These are phyloP conservation scores for Benthosema pterotum DNA, from an alignment of 2,797 vertebrate genomes.

Conservation along the genomic window DNA sequence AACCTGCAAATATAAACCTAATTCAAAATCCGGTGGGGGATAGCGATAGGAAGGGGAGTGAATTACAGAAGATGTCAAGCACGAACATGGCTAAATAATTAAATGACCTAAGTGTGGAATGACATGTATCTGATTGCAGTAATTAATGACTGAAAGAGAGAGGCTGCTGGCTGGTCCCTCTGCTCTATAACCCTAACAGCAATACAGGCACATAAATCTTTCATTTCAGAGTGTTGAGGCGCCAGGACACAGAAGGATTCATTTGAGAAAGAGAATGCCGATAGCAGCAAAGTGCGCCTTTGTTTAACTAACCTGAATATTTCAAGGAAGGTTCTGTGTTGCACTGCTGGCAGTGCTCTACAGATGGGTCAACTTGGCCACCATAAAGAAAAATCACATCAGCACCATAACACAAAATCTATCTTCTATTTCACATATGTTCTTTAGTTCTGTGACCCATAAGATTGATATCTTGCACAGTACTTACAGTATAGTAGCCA, in stretches of 20 bases:
- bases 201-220: slow-evolving; percentile 27
- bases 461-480: too few species aligned
- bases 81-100: slow-evolving; percentile 68
- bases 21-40: slow-evolving; percentile 58
- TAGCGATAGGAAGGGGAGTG: slow-evolving; percentile 39
- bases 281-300: slow-evolving; percentile 40
- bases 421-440: too few species aligned
- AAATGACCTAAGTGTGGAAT: slow-evolving; percentile 64
- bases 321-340: too few species aligned
- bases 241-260: slow-evolving; percentile 10
- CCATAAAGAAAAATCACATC: too few species aligned
- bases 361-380: too few species aligned
- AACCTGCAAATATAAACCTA: slow-evolving; percentile 66
- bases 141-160: slow-evolving; percentile 55
- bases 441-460: too few species aligned
- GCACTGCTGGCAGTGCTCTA: too few species aligned
- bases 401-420: too few species aligned
- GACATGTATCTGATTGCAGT: slow-evolving; percentile 66
- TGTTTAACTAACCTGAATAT: slow-evolving; percentile 21
- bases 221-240: slow-evolving; percentile 22
- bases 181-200: slow-evolving; percentile 33
- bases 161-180: not conserved
- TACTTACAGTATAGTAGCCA: too few species aligned
- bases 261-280: slow-evolving; percentile 46
- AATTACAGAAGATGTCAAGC: slow-evolving; percentile 68